phyloP scores from a whole-genome alignment of 2,888 invertebrate species.

The Lycophotia porphyrea region DNA sequence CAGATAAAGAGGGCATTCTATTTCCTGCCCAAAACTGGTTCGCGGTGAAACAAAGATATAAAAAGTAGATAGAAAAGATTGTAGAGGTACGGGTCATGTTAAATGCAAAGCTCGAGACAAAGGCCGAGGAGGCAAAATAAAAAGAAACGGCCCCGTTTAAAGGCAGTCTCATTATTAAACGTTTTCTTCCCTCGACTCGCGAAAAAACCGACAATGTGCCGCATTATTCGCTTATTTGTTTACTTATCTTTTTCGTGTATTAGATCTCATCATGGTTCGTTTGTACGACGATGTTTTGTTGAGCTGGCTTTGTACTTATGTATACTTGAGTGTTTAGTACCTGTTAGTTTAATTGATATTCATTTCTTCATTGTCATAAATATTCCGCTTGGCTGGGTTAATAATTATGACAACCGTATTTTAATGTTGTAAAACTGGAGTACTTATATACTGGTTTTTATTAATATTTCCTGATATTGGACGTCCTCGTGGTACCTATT shows the following conservation, averaged over 20 bases:
- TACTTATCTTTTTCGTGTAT: conserved; percentile 69
- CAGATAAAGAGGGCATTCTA: conserved; percentile 67
- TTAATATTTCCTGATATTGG: not conserved
- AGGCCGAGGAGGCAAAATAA: conserved; percentile 78
- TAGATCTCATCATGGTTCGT: conserved; percentile 57
- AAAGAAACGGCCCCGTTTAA: conserved; percentile 80
- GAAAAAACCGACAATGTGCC: conserved; percentile 73
- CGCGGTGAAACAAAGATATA: conserved; percentile 53
- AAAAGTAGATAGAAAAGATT: conserved; percentile 56
- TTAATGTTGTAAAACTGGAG: not conserved
- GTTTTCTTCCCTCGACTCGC: conserved; percentile 75
- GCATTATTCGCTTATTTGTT: conserved; percentile 73
- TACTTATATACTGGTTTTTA: not conserved
- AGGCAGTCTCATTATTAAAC: conserved; percentile 83
- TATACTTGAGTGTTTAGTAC: conserved; percentile 10
- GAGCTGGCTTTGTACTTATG: conserved; percentile 7
- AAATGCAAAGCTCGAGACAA: conserved; percentile 77
- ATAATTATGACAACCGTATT: not conserved
- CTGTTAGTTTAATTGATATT: conserved; percentile 32
- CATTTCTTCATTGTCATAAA: conserved; percentile 14
- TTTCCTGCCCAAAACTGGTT: conserved; percentile 60
- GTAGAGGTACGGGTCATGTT: conserved; percentile 63
- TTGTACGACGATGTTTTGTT: conserved; percentile 43
- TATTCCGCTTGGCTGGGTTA: not conserved
- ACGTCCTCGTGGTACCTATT: not conserved